Conservation (phyloP, 1,140 invertebrate species). For the Bombus fervidus region DNA sequence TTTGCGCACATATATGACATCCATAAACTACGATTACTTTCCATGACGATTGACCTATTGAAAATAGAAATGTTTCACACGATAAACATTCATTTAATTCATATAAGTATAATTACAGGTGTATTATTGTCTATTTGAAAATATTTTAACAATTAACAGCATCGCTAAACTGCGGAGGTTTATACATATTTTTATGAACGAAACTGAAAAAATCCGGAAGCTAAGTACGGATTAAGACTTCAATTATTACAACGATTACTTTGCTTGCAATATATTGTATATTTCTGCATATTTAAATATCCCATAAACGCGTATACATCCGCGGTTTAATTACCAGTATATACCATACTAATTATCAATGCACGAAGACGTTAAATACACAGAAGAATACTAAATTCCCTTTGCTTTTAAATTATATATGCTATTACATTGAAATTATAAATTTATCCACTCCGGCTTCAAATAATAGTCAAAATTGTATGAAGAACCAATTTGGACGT, state of each 20-base stretch:
- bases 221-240: neutral
- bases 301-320: neutral
- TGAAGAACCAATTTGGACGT: no score
- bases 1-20: constrained; percentile 12
- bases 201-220: neutral
- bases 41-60: constrained; percentile 26
- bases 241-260: neutral
- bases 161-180: neutral
- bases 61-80: neutral
- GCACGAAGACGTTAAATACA: no score
- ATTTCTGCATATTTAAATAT: neutral
- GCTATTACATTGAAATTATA: no score
- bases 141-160: neutral
- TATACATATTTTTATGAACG: neutral
- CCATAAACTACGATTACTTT: constrained; percentile 6
- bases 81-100: neutral
- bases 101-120: neutral
- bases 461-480: neutral
- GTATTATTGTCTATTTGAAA: neutral
- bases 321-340: no score
- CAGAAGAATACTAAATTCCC: no score
- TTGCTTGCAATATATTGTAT: neutral
- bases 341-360: no score
- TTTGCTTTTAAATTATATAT: no score
- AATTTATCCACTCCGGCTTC: no score